Evolutionary conservation across 2,888 invertebrate genomes (phyloP).

Genomic region (Eupithecia subumbrata): DNA sequence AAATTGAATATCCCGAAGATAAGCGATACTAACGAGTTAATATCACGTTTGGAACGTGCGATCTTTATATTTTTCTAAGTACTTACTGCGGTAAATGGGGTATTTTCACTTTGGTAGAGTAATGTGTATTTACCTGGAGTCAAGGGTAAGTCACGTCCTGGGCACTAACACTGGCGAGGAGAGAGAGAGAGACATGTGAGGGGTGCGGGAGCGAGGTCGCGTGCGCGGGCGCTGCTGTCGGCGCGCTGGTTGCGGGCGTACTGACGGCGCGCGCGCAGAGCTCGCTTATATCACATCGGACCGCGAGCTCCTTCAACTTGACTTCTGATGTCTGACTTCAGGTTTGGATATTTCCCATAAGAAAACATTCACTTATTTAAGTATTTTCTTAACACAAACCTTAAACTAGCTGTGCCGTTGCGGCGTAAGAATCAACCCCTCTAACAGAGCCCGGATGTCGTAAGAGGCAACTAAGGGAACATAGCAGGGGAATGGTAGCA

Average conservation of each 20-base stretch:
- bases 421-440: background rate
- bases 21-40: conserved; percentile 19
- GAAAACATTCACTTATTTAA: background rate
- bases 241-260: conserved; percentile 68
- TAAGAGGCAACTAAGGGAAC: background rate
- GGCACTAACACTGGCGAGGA: conserved; percentile 66
- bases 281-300: conserved; percentile 80
- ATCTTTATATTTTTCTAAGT: conserved; percentile 32
- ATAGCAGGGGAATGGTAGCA: background rate
- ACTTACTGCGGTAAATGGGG: conserved; percentile 29
- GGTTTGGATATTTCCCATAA: background rate
- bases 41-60: conserved; percentile 40
- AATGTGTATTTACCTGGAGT: conserved; percentile 63
- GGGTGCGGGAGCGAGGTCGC: conserved; percentile 55
- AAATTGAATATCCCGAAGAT: conserved; percentile 24
- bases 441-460: background rate
- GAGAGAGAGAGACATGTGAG: conserved; percentile 34
- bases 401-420: background rate
- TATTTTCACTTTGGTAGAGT: conserved; percentile 8
- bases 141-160: conserved; percentile 56
- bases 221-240: conserved; percentile 65
- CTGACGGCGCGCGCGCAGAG: conserved; percentile 74
- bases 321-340: conserved; percentile 48
- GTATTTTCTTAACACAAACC: background rate
- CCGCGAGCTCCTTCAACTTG: conserved; percentile 77